Conservation (phyloP, 2,113 vertebrate species). For the Apistogramma diplotaenia region DNA sequence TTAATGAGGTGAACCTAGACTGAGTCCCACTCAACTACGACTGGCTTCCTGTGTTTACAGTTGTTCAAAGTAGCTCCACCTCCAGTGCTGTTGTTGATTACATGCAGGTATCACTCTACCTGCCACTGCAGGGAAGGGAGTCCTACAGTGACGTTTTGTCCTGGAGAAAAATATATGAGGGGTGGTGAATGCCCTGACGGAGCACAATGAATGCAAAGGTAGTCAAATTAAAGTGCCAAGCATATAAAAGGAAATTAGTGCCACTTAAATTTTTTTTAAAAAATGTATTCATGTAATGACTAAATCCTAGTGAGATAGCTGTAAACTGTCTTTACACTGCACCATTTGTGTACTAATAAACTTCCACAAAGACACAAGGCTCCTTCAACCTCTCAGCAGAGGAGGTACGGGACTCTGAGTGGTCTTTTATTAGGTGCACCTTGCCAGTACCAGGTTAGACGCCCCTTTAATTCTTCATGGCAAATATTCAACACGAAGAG, state of each 20-base stretch:
- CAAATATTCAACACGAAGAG: too few species aligned
- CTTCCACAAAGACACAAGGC: background rate
- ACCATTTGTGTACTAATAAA: background rate
- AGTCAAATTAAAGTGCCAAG: background rate
- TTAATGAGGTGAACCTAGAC: background rate
- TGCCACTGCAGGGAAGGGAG: constrained; percentile 6
- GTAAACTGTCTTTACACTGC: background rate
- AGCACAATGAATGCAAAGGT: background rate
- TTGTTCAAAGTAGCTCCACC: background rate
- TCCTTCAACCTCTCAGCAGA: background rate
- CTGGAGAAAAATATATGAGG: background rate
- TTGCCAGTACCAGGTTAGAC: background rate
- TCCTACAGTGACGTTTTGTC: constrained; percentile 50
- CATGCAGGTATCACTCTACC: background rate
- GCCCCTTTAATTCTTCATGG: too few species aligned
- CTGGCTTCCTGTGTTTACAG: background rate
- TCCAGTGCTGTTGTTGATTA: background rate
- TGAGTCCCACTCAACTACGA: background rate
- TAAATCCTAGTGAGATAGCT: background rate
- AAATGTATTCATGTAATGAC: background rate
- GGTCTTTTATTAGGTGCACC: background rate
- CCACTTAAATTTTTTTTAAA: too few species aligned
- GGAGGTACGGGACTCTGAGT: background rate
- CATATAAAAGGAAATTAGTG: background rate
- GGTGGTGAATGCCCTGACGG: background rate